Evolutionary conservation across 2,113 vertebrate species (phyloP).

Genomic region (Actinemys pallida): DNA sequence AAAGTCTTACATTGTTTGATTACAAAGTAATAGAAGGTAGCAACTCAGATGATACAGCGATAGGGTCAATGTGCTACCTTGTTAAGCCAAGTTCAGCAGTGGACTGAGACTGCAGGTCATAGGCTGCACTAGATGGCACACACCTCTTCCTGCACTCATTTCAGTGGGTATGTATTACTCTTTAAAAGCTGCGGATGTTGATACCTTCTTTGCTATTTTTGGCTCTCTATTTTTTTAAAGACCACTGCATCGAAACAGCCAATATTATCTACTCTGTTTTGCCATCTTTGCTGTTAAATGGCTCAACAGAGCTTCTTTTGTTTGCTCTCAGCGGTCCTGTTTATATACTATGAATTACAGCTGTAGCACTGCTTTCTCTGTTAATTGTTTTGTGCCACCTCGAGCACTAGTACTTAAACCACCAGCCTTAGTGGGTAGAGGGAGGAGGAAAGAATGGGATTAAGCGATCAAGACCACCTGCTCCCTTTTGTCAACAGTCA

Average conservation of each 20-base stretch:
- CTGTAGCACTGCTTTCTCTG: constrained; percentile 22
- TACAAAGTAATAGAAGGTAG: background rate
- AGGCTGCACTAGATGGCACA: fast-evolving
- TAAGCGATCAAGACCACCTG: background rate
- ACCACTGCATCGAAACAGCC: background rate
- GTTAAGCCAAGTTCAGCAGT: fast-evolving
- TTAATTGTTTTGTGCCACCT: background rate
- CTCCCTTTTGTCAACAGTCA: background rate
- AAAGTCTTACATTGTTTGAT: fast-evolving
- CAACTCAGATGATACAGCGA: fast-evolving
- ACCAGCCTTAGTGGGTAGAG: background rate
- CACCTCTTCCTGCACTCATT: background rate
- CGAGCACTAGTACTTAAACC: background rate
- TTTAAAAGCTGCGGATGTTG: background rate
- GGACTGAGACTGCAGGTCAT: fast-evolving
- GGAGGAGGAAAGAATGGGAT: background rate
- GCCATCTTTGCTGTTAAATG: background rate
- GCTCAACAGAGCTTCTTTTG: background rate
- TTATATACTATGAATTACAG: background rate
- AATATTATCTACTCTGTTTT: background rate
- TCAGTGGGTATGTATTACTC: background rate
- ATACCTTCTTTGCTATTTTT: background rate
- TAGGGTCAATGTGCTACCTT: fast-evolving
- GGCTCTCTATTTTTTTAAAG: background rate
- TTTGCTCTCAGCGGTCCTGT: background rate